phyloP scores from a whole-genome alignment of 1,140 invertebrate genomes.

The Ephestia elutella region DNA sequence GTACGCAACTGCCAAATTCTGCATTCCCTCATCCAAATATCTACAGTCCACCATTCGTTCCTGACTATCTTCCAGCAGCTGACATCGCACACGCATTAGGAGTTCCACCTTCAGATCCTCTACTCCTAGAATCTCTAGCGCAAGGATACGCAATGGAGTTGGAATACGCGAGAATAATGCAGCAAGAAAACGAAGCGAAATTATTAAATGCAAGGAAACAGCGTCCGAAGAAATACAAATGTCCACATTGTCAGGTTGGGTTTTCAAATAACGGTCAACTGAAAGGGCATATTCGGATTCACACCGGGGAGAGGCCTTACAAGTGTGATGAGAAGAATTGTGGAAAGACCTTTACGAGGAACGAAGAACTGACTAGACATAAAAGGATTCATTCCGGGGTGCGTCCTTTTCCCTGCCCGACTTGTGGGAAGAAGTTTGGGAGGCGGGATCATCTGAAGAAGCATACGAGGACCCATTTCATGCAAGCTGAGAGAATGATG shows the following conservation, averaged over 20 bases:
- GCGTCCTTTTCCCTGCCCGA: slow-evolving; percentile 84
- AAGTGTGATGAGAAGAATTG: slow-evolving; percentile 89
- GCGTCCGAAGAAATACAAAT: slow-evolving; percentile 91
- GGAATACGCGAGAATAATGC: slow-evolving; percentile 79
- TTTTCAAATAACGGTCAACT: slow-evolving; percentile 96
- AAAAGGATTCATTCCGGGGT: slow-evolving; percentile 91
- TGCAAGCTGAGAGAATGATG: slow-evolving; percentile 72
- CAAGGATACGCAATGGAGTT: slow-evolving; percentile 78
- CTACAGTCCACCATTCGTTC: slow-evolving; percentile 42
- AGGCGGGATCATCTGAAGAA: slow-evolving; percentile 92
- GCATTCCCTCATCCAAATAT: slow-evolving; percentile 15
- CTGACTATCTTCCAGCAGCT: slow-evolving; percentile 54
- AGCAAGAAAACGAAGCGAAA: slow-evolving; percentile 79
- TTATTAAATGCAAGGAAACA: slow-evolving; percentile 81
- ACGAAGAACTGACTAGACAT: slow-evolving; percentile 94
- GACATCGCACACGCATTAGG: slow-evolving; percentile 72
- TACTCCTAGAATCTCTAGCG: slow-evolving; percentile 71
- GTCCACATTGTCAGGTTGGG: slow-evolving; percentile 89
- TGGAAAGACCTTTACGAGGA: slow-evolving; percentile 92
- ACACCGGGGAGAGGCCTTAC: slow-evolving; percentile 93
- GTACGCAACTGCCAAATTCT: slow-evolving; percentile 10
- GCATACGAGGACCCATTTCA: slow-evolving; percentile 82
- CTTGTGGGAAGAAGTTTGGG: slow-evolving; percentile 91
- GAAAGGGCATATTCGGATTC: slow-evolving; percentile 92
- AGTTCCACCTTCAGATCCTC: slow-evolving; percentile 67